phyloP scores from a whole-genome alignment of 2,888 invertebrate species.

The Cistogaster globosa region DNA sequence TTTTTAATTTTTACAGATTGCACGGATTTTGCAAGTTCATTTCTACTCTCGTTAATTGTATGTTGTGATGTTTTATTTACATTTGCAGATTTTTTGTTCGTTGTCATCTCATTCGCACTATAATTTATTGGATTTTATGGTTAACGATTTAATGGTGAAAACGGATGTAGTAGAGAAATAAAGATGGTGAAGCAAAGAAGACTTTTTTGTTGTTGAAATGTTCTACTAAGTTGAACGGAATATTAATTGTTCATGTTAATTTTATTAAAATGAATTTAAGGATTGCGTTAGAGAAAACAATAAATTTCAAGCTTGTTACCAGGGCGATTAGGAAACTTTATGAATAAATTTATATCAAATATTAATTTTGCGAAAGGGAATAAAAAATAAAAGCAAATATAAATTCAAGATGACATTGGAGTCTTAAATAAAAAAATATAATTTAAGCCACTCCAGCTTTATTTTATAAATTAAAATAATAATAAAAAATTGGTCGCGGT shows the following conservation, averaged over 20 bases:
- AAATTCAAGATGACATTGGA: no score
- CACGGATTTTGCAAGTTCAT: slow-evolving; percentile 63
- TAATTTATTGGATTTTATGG: slow-evolving; percentile 67
- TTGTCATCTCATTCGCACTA: slow-evolving; percentile 55
- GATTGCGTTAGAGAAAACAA: slow-evolving; percentile 37
- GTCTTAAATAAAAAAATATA: no score
- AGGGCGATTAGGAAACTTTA: background rate
- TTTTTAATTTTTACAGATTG: slow-evolving; percentile 29
- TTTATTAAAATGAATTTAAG: slow-evolving; percentile 55
- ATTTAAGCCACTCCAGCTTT: no score
- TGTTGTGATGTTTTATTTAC: slow-evolving; percentile 41
- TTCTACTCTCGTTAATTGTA: slow-evolving; percentile 58
- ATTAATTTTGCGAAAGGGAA: background rate
- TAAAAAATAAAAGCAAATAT: background rate
- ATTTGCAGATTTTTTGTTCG: slow-evolving; percentile 26
- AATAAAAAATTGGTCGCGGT: no score
- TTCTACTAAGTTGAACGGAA: slow-evolving; percentile 38
- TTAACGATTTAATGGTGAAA: slow-evolving; percentile 51
- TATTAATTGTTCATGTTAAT: slow-evolving; percentile 61
- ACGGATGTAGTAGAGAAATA: slow-evolving; percentile 20
- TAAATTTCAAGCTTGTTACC: slow-evolving; percentile 21
- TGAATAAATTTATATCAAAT: slow-evolving; percentile 17
- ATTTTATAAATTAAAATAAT: no score
- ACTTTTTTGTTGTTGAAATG: slow-evolving; percentile 26
- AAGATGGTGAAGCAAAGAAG: background rate